Base-by-base conservation (phyloP, 2,797 vertebrate genomes). In the Delichon dasypus region DNA sequence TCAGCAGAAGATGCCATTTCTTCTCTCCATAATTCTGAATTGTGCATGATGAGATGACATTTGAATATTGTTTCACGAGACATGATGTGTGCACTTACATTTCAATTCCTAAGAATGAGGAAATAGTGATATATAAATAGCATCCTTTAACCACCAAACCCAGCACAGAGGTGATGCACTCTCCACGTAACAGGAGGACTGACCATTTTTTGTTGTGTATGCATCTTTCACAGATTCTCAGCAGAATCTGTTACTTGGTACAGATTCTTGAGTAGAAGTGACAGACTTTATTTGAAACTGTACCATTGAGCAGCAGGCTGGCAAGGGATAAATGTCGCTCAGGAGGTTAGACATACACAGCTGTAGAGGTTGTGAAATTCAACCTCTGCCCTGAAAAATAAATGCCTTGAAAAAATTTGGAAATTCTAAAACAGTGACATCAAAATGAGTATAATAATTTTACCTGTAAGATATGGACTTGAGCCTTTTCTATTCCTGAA, bases 261-360 rank as follows among this genome's bases (percentile, higher is more conserved):
- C 22, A 85, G 66, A 94, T 88, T 94, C 72, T 79, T 85, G 76
- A 34, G 27, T 57, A 81, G 83, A 95, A 93, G 84, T 88, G 80
- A 88, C 79, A 95, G 88, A 90, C 50, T 78, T 96, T 51, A 64
- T 54, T 92, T 71, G 91, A 94, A 89, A 90, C 53, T 15, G 34
- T 78, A 90, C 68, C 53, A 67, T 48, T 91, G 85, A 97, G 82
- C 80, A 96, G 96, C 12, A 53, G 88, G 81, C 85, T 96, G 94
- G 95, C 96, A 96, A 92, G 83, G 91, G 94, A 93, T 94, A 97
- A 97, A 95, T 79, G 58, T 91, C 5, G 2, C 93, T 97, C 70
- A 81, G 88, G 90, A 97, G 94, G 86, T 97, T 96, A 95, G 88
- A 97, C 34, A 20, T 71, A 91, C 89, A 94, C 90, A 96, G 91